These are phyloP conservation scores for Apogon hyalosoma DNA, from an alignment of 2,797 vertebrate species.

Conservation along the genomic window DNA sequence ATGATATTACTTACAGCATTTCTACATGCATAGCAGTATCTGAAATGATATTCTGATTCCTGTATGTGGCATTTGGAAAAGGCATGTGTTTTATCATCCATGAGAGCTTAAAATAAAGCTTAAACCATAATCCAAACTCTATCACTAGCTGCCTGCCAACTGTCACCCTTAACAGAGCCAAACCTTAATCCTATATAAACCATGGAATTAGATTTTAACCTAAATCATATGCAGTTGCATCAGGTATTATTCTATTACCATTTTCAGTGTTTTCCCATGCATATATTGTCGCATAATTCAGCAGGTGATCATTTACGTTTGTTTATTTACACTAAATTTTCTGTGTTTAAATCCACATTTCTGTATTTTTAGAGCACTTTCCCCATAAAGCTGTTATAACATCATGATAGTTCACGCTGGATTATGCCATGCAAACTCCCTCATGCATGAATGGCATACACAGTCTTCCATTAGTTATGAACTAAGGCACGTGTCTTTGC, in stretches of 20 bases:
- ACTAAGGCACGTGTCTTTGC: constrained; percentile 75
- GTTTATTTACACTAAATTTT: not conserved
- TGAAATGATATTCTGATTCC: constrained; percentile 62
- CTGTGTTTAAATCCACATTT: not conserved
- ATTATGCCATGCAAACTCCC: constrained; percentile 69
- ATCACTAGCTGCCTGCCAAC: constrained; percentile 76
- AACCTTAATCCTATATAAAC: constrained; percentile 73
- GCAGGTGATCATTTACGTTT: constrained; percentile 9
- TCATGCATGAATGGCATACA: constrained; percentile 79
- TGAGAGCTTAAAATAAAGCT: constrained; percentile 77
- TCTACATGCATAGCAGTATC: constrained; percentile 37
- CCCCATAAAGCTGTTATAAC: constrained; percentile 49
- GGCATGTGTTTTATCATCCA: constrained; percentile 79
- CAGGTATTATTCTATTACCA: constrained; percentile 30
- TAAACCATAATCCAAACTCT: constrained; percentile 75
- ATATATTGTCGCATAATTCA: constrained; percentile 9
- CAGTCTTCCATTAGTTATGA: constrained; percentile 83
- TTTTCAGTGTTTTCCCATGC: constrained; percentile 1
- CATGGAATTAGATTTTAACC: constrained; percentile 73
- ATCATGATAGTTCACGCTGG: constrained; percentile 60
- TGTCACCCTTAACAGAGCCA: constrained; percentile 70
- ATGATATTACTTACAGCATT: constrained; percentile 35
- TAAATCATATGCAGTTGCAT: constrained; percentile 52
- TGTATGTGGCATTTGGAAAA: constrained; percentile 65
- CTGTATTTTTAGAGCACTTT: constrained; percentile 37